Conservation (phyloP, 2,113 vertebrate species). For the Grallaria varia region DNA sequence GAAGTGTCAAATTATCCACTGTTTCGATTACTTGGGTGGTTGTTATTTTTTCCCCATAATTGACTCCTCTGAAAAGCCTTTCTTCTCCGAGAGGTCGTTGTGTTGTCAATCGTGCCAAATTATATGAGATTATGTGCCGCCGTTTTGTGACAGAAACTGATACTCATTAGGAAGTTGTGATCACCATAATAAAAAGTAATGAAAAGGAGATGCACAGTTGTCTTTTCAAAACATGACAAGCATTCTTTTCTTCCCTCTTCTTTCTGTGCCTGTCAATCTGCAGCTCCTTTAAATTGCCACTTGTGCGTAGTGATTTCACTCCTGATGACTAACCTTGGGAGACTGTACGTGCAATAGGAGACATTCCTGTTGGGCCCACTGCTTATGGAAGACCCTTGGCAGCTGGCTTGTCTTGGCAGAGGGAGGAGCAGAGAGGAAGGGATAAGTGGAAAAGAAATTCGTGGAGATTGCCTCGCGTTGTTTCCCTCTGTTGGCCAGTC, state of each 20-base stretch:
- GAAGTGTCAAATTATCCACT: constrained; percentile 44
- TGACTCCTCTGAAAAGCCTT: constrained; percentile 45
- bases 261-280: constrained; percentile 31
- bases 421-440: background rate
- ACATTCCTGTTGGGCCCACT: background rate
- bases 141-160: constrained; percentile 60
- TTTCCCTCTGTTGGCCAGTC: background rate
- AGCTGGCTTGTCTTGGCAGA: background rate
- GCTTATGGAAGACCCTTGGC: background rate
- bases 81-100: background rate
- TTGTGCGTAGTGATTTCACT: background rate
- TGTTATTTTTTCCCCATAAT: constrained; percentile 38
- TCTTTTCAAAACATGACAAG: constrained; percentile 50
- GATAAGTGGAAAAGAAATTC: background rate
- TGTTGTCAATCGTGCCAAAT: constrained; percentile 44
- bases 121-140: constrained; percentile 19
- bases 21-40: constrained; percentile 28
- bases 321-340: background rate
- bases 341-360: background rate
- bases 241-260: background rate
- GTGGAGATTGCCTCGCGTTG: rapidly evolving
- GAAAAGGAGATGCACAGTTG: constrained; percentile 42
- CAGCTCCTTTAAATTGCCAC: constrained; percentile 25
- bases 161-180: constrained; percentile 62
- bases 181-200: constrained; percentile 51